These are phyloP conservation scores for Drosophila atripex DNA, from an alignment of 2,888 invertebrate species.

Conservation along the genomic window DNA sequence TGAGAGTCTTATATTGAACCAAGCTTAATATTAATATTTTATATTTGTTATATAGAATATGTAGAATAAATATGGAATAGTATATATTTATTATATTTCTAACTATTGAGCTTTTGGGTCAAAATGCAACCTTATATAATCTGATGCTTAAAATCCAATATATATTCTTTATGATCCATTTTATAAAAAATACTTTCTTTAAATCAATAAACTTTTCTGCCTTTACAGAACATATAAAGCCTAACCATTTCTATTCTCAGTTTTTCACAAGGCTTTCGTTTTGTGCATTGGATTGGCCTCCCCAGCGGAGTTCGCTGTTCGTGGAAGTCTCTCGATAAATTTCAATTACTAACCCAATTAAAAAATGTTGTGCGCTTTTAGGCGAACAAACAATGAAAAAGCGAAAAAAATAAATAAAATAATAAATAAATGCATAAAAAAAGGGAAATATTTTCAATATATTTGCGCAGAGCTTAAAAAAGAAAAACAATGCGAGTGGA, in stretches of 20 bases:
- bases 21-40: no score
- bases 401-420: slow-evolving; percentile 52
- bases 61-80: no score
- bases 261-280: slow-evolving; percentile 46
- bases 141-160: background rate
- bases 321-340: slow-evolving; percentile 76
- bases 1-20: no score
- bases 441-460: slow-evolving; percentile 62
- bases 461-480: slow-evolving; percentile 59
- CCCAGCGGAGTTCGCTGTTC: slow-evolving; percentile 36
- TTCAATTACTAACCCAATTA: slow-evolving; percentile 83
- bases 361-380: slow-evolving; percentile 78
- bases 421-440: slow-evolving; percentile 43
- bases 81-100: no score
- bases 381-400: slow-evolving; percentile 61
- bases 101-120: no score
- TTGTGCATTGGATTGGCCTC: slow-evolving; percentile 40
- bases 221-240: background rate
- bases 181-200: background rate
- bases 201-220: background rate
- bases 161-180: background rate
- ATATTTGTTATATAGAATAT: no score
- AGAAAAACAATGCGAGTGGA: slow-evolving; percentile 36
- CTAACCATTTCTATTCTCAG: slow-evolving; percentile 2
- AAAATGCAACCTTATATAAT: no score